Evolutionary conservation across 2,797 vertebrate species (phyloP).

Genomic region (Myotis vivesi): DNA sequence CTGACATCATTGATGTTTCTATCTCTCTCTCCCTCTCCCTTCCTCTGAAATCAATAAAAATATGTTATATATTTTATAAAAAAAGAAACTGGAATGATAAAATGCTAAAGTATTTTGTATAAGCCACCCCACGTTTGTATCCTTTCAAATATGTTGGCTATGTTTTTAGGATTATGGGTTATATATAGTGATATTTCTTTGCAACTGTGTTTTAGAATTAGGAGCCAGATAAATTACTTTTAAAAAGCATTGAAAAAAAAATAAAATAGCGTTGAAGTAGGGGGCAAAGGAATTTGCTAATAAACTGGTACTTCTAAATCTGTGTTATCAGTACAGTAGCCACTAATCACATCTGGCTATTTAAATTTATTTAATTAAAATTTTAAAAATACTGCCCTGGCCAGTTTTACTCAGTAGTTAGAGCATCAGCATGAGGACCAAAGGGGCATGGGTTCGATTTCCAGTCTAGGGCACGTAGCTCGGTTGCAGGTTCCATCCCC

Average conservation of each 20-base stretch:
- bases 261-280: background rate
- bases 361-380: slow-evolving; percentile 36
- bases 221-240: background rate
- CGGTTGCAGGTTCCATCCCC: too few relatives aligned
- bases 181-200: background rate
- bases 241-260: too few relatives aligned
- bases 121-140: background rate
- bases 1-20: too few relatives aligned
- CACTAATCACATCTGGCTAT: background rate
- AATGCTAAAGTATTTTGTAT: background rate
- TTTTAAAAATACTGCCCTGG: background rate
- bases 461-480: too few relatives aligned
- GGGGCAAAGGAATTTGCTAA: background rate
- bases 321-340: background rate
- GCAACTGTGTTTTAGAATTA: background rate
- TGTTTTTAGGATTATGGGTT: background rate
- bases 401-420: too few relatives aligned
- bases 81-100: slow-evolving; percentile 28
- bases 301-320: background rate
- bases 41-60: too few relatives aligned
- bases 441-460: too few relatives aligned
- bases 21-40: too few relatives aligned
- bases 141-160: background rate
- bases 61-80: background rate
- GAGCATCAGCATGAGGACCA: too few relatives aligned